Evolutionary conservation across 2,113 vertebrate species (phyloP), one percentile per base, ranked within the genome.

Genomic region (Salvelinus sp.): DNA sequence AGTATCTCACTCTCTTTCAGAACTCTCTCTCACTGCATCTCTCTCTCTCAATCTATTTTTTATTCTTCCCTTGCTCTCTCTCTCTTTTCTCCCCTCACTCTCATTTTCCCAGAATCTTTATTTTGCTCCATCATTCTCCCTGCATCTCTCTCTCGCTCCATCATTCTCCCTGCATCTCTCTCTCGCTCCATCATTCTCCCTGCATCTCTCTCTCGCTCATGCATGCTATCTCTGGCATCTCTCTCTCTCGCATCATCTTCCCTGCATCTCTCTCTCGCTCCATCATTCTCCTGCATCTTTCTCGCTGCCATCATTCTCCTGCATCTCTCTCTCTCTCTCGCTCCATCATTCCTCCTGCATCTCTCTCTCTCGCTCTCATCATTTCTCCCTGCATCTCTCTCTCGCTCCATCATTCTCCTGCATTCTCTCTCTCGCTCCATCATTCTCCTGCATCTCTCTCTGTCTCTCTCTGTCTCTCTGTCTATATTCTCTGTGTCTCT

Each of bases 51-150:
- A 38, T 38, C 33, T 38, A 79, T 85, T 72, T 79, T 70, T 79
- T 80, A 77, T 87, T 75, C 72, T 77, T 78, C 74, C 71, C 80
- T 75, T 16, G 33, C 33, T 76, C 75, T 80, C 64, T 38, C 62
- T 73, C 74, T 65, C 50, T 18, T 16, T 66, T 58, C 58, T 18
- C 66, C 9, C 3, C 62, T 74, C 60, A 38, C 33, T 48, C 62
- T 10, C n/a, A 44, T 12, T n/a, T 23, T 47, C 33, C 68, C n/a
- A 30, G 14, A 6, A 33, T 47, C 68, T 22, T 6, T 48, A 12
- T 38, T 9, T 9, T 0, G 6, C 33, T 69, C 38, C 47, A 20
- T 69, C 68, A 50, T 50, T 47, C 38, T 74, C 60, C 10, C 60
- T 9, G 30, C 2, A 22, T 22, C 6, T 9, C 60, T 70, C 2